phyloP scores from a whole-genome alignment of 2,797 vertebrate species.

The Helicolenus hilgendorfi region DNA sequence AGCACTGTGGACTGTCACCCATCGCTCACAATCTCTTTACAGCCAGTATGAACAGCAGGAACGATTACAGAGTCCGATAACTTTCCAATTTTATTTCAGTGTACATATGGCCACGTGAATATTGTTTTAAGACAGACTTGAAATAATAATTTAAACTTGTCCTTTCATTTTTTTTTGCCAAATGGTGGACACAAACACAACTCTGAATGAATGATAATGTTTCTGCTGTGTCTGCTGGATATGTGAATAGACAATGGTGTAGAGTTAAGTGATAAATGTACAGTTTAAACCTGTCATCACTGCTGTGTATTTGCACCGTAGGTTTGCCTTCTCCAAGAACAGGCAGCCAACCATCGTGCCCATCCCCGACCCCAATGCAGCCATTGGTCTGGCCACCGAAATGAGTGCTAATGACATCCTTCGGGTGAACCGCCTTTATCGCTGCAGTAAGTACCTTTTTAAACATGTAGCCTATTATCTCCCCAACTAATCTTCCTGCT shows the following conservation, averaged over 20 bases:
- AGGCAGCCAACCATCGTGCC: constrained; percentile 75
- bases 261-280: too few species aligned
- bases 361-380: constrained; percentile 49
- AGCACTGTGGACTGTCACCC: too few species aligned
- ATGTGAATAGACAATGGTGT: too few species aligned
- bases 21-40: too few species aligned
- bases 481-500: not conserved
- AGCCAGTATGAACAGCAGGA: too few species aligned
- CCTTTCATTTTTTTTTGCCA: too few species aligned
- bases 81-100: too few species aligned
- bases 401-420: constrained; percentile 77
- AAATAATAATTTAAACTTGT: too few species aligned
- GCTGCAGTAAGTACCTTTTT: constrained; percentile 67
- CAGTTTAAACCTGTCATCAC: not conserved
- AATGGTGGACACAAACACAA: not conserved
- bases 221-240: too few species aligned
- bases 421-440: constrained; percentile 78
- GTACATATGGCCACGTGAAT: too few species aligned
- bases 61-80: too few species aligned
- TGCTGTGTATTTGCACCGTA: constrained; percentile 29
- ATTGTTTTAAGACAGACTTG: not conserved
- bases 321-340: constrained; percentile 82
- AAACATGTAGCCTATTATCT: not conserved
- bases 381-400: constrained; percentile 67
- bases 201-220: not conserved